phyloP scores from a whole-genome alignment of 2,113 vertebrate genomes.

The Sceloporus tristichus region DNA sequence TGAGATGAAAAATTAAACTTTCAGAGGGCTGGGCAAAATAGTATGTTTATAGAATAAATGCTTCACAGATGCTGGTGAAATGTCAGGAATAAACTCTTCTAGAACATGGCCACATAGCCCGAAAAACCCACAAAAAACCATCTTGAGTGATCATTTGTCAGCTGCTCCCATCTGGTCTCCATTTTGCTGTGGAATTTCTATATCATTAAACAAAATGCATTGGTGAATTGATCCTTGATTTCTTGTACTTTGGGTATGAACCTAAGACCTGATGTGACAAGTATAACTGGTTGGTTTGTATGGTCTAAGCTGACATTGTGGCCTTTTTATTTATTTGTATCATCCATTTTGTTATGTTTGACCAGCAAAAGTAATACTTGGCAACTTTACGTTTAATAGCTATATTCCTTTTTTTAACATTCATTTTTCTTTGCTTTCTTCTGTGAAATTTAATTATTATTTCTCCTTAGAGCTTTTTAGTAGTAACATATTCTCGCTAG shows the following conservation, averaged over 20 bases:
- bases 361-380: slow-evolving; percentile 58
- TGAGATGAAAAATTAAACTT: neutral
- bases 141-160: neutral
- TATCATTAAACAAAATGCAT: too few species aligned
- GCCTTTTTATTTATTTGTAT: slow-evolving; percentile 49
- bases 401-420: slow-evolving; percentile 20
- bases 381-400: slow-evolving; percentile 37
- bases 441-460: slow-evolving; percentile 23
- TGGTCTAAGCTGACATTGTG: neutral
- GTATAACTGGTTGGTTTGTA: too few species aligned
- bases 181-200: neutral
- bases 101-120: too few species aligned
- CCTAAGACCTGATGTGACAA: neutral
- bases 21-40: neutral
- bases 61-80: too few species aligned
- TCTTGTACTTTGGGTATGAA: neutral
- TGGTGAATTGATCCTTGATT: neutral
- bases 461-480: slow-evolving; percentile 40
- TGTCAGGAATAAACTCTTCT: too few species aligned
- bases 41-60: neutral
- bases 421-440: slow-evolving; percentile 21
- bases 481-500: slow-evolving; percentile 51
- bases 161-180: too few species aligned
- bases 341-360: slow-evolving; percentile 53
- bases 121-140: too few species aligned